These are phyloP conservation scores for Nephrotoma flavescens DNA, from an alignment of 2,888 invertebrate species.

Conservation along the genomic window DNA sequence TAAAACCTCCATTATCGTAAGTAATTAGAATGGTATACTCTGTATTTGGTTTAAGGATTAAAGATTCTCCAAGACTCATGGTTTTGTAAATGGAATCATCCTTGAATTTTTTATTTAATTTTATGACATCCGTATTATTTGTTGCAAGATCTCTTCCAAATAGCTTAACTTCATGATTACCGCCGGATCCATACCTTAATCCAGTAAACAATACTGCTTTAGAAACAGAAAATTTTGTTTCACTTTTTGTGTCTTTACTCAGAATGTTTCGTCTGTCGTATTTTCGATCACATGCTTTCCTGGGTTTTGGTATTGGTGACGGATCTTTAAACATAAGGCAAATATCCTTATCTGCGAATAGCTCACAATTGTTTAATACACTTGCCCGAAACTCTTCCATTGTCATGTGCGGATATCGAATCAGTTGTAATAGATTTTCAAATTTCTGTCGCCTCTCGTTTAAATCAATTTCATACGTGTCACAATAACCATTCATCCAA, in stretches of 20 bases:
- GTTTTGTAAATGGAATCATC: neutral
- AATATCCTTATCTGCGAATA: neutral
- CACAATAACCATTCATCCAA: neutral
- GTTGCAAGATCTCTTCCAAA: neutral
- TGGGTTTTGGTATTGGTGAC: neutral
- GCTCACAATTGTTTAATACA: neutral
- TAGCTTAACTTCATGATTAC: neutral
- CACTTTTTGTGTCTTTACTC: neutral
- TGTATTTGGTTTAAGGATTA: neutral
- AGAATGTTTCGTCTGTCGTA: neutral
- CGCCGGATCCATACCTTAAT: neutral
- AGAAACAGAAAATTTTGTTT: neutral
- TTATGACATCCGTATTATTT: neutral
- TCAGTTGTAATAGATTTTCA: neutral
- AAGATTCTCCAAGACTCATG: neutral
- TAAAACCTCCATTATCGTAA: neutral
- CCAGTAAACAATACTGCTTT: neutral
- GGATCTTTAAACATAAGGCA: neutral
- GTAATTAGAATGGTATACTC: neutral
- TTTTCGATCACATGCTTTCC: neutral
- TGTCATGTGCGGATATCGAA: neutral
- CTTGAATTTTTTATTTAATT: neutral
- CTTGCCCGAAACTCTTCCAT: neutral
- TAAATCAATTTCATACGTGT: neutral
- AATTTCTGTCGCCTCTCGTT: neutral